phyloP scores from a whole-genome alignment of 2,888 invertebrate species.

The Atethmia centrago region DNA sequence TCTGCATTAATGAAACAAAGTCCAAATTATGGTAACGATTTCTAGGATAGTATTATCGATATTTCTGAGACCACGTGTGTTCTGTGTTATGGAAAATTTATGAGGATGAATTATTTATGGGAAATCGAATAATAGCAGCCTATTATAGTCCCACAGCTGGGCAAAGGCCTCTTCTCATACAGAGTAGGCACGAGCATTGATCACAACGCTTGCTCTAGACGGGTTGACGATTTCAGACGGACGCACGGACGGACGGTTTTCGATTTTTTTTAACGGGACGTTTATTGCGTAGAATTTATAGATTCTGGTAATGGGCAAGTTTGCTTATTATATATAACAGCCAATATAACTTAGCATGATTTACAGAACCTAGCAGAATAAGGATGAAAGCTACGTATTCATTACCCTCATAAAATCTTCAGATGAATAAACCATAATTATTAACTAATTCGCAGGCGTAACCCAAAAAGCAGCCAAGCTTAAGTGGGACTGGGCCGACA shows the following conservation, averaged over 20 bases:
- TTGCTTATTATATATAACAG: not conserved
- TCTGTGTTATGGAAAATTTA: not conserved
- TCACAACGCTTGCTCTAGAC: not conserved
- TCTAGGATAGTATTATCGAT: not conserved
- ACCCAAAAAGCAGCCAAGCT: not conserved
- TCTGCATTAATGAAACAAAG: not conserved
- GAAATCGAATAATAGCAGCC: not conserved
- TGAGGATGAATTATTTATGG: not conserved
- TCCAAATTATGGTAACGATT: not conserved
- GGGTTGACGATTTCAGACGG: not conserved
- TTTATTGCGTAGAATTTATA: not conserved
- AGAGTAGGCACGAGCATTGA: no score
- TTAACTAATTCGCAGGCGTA: not conserved
- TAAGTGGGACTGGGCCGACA: not conserved
- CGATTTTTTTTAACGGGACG: no score
- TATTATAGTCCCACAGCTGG: no score
- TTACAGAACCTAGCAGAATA: not conserved
- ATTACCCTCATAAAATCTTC: not conserved
- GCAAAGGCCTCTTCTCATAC: no score
- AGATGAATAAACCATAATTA: not conserved
- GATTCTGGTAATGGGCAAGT: not conserved
- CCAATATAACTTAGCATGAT: not conserved
- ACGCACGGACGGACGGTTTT: no score
- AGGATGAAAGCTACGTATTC: not conserved
- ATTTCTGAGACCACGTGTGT: conserved; percentile 27